These are phyloP conservation scores for Lochmaea capreae DNA, from an alignment of 2,888 invertebrate genomes.

Conservation along the genomic window DNA sequence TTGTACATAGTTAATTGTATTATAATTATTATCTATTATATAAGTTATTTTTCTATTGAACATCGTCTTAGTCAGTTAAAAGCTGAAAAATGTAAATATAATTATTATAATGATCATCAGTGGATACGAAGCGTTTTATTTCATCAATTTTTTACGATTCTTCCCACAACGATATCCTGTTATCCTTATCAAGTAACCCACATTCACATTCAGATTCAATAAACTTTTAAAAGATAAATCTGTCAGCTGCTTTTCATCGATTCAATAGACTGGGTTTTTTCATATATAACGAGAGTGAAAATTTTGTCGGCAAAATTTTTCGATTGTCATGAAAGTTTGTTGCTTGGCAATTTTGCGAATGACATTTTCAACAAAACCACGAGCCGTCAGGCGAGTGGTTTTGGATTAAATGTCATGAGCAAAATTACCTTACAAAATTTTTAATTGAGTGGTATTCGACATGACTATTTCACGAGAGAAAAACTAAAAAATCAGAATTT, in stretches of 20 bases:
- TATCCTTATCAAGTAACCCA: conserved; percentile 10
- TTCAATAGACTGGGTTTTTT: no score
- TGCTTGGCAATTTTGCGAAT: no score
- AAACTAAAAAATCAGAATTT: no score
- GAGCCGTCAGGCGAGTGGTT: no score
- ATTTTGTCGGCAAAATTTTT: no score
- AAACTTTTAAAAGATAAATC: background rate
- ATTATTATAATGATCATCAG: conserved; percentile 63
- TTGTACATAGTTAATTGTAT: conserved; percentile 66
- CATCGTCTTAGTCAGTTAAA: conserved; percentile 64
- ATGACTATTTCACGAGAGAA: no score
- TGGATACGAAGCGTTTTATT: conserved; percentile 39
- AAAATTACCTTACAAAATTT: no score
- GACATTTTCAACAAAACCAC: no score
- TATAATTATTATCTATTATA: conserved; percentile 65
- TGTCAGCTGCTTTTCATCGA: background rate
- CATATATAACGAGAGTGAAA: no score
- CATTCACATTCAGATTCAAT: background rate
- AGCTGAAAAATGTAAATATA: conserved; percentile 65
- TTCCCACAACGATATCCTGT: conserved; percentile 17
- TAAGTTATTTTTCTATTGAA: conserved; percentile 67
- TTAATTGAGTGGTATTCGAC: no score
- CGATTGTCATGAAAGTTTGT: no score
- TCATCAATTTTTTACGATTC: background rate
- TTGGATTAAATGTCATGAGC: no score